phyloP scores from a whole-genome alignment of 2,113 vertebrate genomes.

The Mobula birostris region DNA sequence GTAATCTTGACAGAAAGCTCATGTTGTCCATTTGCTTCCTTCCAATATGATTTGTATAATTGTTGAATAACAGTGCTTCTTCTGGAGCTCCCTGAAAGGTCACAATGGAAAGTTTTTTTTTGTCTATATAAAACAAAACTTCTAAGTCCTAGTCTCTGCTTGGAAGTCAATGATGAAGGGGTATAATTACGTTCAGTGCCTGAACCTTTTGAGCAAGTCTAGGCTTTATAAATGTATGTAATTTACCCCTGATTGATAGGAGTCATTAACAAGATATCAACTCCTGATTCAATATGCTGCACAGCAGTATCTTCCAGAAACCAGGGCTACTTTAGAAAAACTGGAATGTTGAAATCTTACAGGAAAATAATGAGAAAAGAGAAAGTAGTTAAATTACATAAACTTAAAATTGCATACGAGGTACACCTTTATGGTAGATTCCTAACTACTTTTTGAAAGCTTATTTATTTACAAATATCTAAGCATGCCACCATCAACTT shows the following conservation, averaged over 20 bases:
- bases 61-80: background rate
- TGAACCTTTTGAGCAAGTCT: background rate
- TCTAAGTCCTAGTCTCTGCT: constrained; percentile 5
- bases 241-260: constrained; percentile 35
- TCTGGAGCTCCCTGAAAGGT: background rate
- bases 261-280: constrained; percentile 36
- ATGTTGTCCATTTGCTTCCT: constrained; percentile 43
- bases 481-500: background rate
- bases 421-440: background rate
- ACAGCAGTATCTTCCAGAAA: constrained; percentile 32
- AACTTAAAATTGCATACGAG: background rate
- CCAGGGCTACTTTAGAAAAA: background rate
- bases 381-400: background rate
- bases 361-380: background rate
- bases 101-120: background rate
- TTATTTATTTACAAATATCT: background rate
- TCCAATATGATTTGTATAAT: background rate
- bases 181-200: background rate
- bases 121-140: background rate
- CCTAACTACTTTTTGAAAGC: background rate
- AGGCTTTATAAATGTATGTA: constrained; percentile 31
- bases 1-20: constrained; percentile 45
- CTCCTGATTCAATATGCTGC: constrained; percentile 36
- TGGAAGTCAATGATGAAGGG: constrained; percentile 14
- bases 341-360: constrained; percentile 14